These are phyloP conservation scores for Mastomys natalensis DNA, from an alignment of 2,113 vertebrate species.

Conservation along the genomic window DNA sequence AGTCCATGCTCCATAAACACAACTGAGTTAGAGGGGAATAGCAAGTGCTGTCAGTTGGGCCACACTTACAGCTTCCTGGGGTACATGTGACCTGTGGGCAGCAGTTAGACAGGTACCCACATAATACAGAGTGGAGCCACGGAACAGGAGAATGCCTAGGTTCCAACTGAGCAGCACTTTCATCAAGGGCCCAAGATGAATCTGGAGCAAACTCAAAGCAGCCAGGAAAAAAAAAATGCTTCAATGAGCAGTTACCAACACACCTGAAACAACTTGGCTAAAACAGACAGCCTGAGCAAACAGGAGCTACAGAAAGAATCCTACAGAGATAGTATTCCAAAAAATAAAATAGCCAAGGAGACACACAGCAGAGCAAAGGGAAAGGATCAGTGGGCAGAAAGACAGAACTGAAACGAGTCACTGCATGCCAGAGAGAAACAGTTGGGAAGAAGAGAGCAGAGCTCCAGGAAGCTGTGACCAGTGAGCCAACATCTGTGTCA, in stretches of 20 bases:
- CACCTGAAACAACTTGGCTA: not conserved
- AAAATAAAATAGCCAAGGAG: not conserved
- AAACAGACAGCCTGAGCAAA: not conserved
- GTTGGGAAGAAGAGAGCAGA: not conserved
- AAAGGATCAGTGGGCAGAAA: not conserved
- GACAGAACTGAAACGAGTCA: not conserved
- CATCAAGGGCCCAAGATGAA: not conserved
- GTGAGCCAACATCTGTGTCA: not conserved
- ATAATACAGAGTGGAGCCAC: not conserved
- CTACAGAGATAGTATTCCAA: not conserved
- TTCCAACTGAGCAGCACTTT: not conserved
- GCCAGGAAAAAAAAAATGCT: not conserved
- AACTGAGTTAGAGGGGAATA: not conserved
- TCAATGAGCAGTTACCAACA: not conserved
- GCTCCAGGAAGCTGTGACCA: not conserved
- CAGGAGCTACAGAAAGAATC: not conserved
- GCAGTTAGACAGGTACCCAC: no score
- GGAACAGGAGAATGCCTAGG: not conserved
- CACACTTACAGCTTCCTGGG: not conserved
- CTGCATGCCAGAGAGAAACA: not conserved
- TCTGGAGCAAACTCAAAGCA: not conserved
- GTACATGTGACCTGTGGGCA: not conserved
- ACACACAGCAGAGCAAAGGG: no score
- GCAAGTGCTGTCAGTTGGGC: not conserved
- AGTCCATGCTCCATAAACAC: not conserved